These are phyloP conservation scores for Mus caroli DNA, from an alignment of 2,797 vertebrate genomes.

Conservation along the genomic window DNA sequence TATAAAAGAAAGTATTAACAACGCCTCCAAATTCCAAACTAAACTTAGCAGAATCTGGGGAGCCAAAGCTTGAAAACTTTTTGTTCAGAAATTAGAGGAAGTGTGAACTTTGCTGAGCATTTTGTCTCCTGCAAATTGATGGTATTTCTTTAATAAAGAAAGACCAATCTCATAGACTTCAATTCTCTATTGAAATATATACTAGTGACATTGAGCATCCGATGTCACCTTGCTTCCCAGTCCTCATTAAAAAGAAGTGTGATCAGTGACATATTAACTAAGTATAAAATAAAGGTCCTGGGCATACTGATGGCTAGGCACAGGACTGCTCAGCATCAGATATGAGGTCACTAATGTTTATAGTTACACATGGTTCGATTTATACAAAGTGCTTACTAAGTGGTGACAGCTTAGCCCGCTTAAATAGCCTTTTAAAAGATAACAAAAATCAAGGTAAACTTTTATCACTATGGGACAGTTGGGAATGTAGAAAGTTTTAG, in stretches of 20 bases:
- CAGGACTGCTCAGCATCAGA: background rate
- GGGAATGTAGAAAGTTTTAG: conserved; percentile 22
- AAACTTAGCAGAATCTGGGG: conserved; percentile 36
- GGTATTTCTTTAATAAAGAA: conserved; percentile 1
- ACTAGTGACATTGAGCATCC: background rate
- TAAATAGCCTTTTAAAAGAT: conserved; percentile 43
- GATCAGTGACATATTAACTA: conserved; percentile 28
- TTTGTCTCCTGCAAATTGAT: background rate
- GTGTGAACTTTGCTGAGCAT: background rate
- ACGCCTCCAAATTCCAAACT: conserved; percentile 58
- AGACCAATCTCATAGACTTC: background rate
- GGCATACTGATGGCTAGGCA: background rate
- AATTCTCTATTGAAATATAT: background rate
- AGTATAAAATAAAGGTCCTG: conserved; percentile 1
- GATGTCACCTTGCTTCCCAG: conserved; percentile 21
- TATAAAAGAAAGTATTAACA: conserved; percentile 37
- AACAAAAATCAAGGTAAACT: conserved; percentile 40
- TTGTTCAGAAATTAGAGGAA: background rate
- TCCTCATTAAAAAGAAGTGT: conserved; percentile 18
- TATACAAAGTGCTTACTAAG: conserved; percentile 14
- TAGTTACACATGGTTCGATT: background rate
- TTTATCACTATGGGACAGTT: conserved; percentile 36
- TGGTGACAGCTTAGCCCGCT: conserved; percentile 28
- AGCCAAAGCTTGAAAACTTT: conserved; percentile 16
- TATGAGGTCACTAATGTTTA: background rate